phyloP scores from a whole-genome alignment of 2,113 vertebrate genomes.

The Ammodytes marinus region DNA sequence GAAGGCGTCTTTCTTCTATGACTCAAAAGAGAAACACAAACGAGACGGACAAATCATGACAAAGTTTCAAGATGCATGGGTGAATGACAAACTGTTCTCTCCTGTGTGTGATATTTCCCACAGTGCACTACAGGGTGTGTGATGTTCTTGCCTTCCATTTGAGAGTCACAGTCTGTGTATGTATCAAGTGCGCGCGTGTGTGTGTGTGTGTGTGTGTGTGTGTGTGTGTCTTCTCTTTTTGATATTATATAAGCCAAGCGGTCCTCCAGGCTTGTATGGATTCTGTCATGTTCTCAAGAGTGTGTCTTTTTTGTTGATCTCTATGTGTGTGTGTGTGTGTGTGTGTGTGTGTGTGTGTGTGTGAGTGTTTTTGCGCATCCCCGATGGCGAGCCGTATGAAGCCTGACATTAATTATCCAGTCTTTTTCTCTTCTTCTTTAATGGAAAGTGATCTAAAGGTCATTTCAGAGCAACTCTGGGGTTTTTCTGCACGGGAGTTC shows the following conservation, averaged over 20 bases:
- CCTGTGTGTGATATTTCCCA: constrained; percentile 18
- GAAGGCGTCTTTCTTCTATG: constrained; percentile 5
- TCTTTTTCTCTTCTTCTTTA: constrained; percentile 7
- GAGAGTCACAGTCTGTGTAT: no score
- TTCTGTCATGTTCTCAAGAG: neutral
- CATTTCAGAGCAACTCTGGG: neutral
- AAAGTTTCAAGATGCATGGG: neutral
- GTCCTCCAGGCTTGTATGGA: neutral
- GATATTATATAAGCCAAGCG: neutral
- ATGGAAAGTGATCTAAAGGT: constrained; percentile 20
- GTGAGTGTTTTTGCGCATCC: neutral
- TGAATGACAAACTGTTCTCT: constrained; percentile 28
- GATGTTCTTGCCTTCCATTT: neutral
- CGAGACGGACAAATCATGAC: constrained; percentile 10
- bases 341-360: neutral
- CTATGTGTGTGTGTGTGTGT: neutral
- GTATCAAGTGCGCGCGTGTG: no score
- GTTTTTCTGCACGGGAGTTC: constrained; percentile 9
- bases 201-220: neutral
- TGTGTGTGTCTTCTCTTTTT: neutral
- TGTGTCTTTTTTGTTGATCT: constrained; percentile 8
- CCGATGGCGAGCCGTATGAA: neutral
- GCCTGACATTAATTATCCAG: constrained; percentile 25
- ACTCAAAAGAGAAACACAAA: constrained; percentile 16
- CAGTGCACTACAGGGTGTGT: neutral